These are phyloP conservation scores for Drosophila atroscutellata DNA, from an alignment of 2,888 invertebrate genomes.

Conservation along the genomic window DNA sequence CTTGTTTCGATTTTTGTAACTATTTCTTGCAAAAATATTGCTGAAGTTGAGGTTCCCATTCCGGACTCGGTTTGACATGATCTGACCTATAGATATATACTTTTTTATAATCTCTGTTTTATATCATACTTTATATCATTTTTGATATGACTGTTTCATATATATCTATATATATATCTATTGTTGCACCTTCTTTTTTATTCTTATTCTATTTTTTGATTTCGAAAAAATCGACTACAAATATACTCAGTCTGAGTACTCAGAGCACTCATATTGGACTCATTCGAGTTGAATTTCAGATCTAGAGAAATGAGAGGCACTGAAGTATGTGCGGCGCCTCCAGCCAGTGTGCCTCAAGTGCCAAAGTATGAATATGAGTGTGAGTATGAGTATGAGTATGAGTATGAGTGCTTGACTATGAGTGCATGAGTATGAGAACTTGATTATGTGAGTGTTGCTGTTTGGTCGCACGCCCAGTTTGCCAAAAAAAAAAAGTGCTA, in stretches of 20 bases:
- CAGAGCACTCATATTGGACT: not conserved
- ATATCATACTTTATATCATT: not conserved
- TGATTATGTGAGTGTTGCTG: slow-evolving; percentile 20
- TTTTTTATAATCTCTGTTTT: too few species aligned
- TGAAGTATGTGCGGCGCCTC: slow-evolving; percentile 28
- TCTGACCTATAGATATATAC: not conserved
- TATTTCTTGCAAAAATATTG: not conserved
- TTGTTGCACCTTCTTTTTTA: not conserved
- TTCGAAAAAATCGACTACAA: too few species aligned
- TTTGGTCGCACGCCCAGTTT: slow-evolving; percentile 26
- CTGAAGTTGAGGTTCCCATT: not conserved
- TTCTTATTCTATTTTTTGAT: not conserved
- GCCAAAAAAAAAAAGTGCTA: slow-evolving; percentile 29
- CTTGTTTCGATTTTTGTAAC: too few species aligned
- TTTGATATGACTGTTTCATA: too few species aligned
- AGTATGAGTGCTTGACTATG: not conserved
- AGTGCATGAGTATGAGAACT: slow-evolving; percentile 5
- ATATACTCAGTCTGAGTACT: not conserved
- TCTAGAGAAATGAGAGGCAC: slow-evolving; percentile 14
- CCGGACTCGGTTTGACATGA: not conserved
- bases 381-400: not conserved
- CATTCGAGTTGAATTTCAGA: not conserved
- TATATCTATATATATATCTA: too few species aligned
- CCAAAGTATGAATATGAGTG: slow-evolving; percentile 1
- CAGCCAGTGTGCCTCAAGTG: slow-evolving; percentile 18